phyloP scores from a whole-genome alignment of 2,113 vertebrate species.

The Hyperoodon ampullatus region DNA sequence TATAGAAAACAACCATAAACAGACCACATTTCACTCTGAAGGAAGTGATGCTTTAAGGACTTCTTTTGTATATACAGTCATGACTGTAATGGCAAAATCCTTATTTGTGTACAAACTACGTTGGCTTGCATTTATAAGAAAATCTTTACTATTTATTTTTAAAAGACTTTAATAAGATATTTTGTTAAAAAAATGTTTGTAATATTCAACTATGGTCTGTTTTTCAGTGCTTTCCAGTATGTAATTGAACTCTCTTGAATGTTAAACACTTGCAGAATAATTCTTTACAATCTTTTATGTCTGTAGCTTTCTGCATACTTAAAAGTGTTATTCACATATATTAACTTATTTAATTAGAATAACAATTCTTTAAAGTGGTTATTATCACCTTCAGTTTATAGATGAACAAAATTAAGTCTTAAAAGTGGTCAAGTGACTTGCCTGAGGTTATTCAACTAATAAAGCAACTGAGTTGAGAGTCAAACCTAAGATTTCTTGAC shows the following conservation, averaged over 20 bases:
- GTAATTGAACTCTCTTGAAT: neutral
- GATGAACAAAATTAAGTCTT: neutral
- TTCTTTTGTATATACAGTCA: neutral
- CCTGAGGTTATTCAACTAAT: neutral
- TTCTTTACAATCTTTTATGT: neutral
- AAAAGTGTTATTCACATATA: neutral
- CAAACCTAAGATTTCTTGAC: neutral
- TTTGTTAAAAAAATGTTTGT: neutral
- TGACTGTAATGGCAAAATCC: neutral
- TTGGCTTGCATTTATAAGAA: neutral
- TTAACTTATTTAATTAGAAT: neutral
- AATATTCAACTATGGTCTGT: neutral
- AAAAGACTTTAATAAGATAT: neutral
- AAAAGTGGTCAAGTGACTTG: neutral
- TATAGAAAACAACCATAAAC: neutral
- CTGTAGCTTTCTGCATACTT: neutral
- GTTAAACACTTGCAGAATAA: neutral
- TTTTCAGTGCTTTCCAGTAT: neutral
- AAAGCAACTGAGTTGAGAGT: neutral
- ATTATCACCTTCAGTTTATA: neutral
- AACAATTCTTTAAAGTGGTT: neutral
- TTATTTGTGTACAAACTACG: neutral
- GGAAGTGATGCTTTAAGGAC: neutral
- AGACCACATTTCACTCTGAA: neutral
- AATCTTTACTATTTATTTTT: neutral